A percentile compares a stretch with the other conserved stretches of the same genome.
These are phyloP conservation scores for Synanthedon andrenaeformis DNA, from an alignment of 2,888 invertebrate species.

Conservation along the genomic window DNA sequence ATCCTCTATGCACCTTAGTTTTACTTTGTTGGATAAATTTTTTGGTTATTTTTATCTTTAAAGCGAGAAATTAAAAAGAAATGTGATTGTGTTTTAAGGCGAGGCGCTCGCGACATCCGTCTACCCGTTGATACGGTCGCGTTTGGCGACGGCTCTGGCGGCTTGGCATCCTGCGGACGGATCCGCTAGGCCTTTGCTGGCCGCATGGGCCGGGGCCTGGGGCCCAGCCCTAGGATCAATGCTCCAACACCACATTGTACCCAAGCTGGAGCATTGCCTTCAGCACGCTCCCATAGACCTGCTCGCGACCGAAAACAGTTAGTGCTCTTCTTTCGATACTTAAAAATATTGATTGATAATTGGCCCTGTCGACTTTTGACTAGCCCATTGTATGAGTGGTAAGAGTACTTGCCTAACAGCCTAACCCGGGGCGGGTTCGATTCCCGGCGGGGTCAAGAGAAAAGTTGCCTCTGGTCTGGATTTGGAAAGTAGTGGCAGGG, in stretches of 20 bases:
- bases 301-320: constrained; percentile 44
- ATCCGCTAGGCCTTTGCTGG: constrained; percentile 91
- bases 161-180: constrained; percentile 96
- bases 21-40: too few species aligned
- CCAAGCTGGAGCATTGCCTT: constrained; percentile 83
- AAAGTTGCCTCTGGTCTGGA: too few species aligned
- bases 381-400: too few species aligned
- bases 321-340: not conserved
- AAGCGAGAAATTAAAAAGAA: too few species aligned
- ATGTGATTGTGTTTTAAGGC: constrained; percentile 18
- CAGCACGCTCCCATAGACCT: constrained; percentile 57
- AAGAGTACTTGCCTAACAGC: too few species aligned
- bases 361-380: too few species aligned
- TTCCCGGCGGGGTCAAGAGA: too few species aligned
- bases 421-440: too few species aligned
- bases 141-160: constrained; percentile 87
- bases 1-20: too few species aligned
- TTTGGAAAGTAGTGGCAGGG: too few species aligned
- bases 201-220: constrained; percentile 84
- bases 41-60: too few species aligned
- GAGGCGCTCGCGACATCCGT: constrained; percentile 70
- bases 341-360: too few species aligned
- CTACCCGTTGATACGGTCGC: constrained; percentile 92
- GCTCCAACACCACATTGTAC: constrained; percentile 86
- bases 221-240: constrained; percentile 74